Percentiles rank a stretch among this genome's conserved stretches.
Evolutionary conservation across 2,113 vertebrate species (phyloP).

Genomic region (Perccottus glenii): DNA sequence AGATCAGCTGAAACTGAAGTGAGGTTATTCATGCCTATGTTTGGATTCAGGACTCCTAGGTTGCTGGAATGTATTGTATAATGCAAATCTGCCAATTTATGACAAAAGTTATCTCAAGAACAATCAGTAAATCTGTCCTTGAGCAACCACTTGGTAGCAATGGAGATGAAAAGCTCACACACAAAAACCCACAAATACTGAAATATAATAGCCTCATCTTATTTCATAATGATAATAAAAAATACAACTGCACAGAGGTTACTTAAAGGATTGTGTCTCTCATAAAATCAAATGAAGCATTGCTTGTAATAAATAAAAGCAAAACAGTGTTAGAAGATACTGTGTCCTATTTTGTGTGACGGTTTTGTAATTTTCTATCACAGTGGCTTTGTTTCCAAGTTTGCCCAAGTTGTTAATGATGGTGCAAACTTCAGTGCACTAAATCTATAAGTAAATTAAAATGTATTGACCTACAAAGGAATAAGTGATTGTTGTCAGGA

Average conservation of each 20-base stretch:
- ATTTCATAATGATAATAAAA: too few relatives aligned
- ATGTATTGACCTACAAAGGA: background rate
- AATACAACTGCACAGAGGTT: slow-evolving; percentile 16
- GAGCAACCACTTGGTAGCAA: too few relatives aligned
- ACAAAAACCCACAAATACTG: too few relatives aligned
- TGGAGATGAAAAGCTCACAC: too few relatives aligned
- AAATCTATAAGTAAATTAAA: slow-evolving; percentile 23
- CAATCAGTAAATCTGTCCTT: too few relatives aligned
- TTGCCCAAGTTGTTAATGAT: slow-evolving; percentile 7
- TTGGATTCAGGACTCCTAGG: slow-evolving; percentile 1
- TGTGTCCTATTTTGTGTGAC: slow-evolving; percentile 15
- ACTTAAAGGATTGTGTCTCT: slow-evolving; percentile 33
- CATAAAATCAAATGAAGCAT: slow-evolving; percentile 1
- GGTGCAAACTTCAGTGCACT: slow-evolving; percentile 13
- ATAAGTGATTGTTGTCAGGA: background rate
- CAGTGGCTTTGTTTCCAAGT: background rate
- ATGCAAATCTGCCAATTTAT: background rate
- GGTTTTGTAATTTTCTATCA: slow-evolving; percentile 21
- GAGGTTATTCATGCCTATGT: slow-evolving; percentile 9
- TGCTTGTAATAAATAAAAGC: slow-evolving; percentile 8
- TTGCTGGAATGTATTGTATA: background rate
- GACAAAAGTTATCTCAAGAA: too few relatives aligned
- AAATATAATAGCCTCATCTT: too few relatives aligned
- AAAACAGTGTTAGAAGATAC: slow-evolving; percentile 15
- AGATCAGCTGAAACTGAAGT: slow-evolving; percentile 13